Percentiles rank a stretch among this genome's conserved stretches.
phyloP scores from a whole-genome alignment of 2,888 invertebrate species.

The Leucophenga maculata region DNA sequence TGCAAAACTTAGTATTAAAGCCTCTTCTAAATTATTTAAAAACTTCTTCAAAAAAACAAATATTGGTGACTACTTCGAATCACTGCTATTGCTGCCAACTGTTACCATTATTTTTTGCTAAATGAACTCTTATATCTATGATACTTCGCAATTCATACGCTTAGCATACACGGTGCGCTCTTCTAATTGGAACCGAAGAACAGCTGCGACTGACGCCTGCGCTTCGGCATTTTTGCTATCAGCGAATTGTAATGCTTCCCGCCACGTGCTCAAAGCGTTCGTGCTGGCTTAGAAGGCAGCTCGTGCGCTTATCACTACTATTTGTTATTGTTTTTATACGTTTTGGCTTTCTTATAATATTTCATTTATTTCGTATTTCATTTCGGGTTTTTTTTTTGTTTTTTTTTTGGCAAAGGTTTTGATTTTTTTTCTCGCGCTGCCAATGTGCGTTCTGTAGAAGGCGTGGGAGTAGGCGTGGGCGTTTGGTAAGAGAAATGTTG shows the following conservation, averaged over 20 bases:
- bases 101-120: neutral
- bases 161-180: neutral
- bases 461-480: conserved; percentile 8
- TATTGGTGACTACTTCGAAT: neutral
- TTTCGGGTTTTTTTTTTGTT: conserved; percentile 13
- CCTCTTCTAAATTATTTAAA: too few species aligned
- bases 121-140: conserved; percentile 1
- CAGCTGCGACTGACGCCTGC: conserved; percentile 53
- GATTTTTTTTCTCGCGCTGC: neutral
- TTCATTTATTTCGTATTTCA: conserved; percentile 17
- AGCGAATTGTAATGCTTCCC: conserved; percentile 63
- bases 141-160: neutral
- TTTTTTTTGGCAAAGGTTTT: neutral
- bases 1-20: too few species aligned
- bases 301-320: neutral
- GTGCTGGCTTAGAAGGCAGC: neutral
- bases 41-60: too few species aligned
- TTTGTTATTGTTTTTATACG: conserved; percentile 7
- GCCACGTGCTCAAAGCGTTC: conserved; percentile 38
- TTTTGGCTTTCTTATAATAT: conserved; percentile 15
- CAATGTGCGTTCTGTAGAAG: neutral
- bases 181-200: conserved; percentile 7
- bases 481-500: conserved; percentile 8
- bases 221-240: conserved; percentile 37
- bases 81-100: neutral